Evolutionary conservation across 2,888 invertebrate genomes (phyloP).

Genomic region (Hydroisotoma schaefferi): DNA sequence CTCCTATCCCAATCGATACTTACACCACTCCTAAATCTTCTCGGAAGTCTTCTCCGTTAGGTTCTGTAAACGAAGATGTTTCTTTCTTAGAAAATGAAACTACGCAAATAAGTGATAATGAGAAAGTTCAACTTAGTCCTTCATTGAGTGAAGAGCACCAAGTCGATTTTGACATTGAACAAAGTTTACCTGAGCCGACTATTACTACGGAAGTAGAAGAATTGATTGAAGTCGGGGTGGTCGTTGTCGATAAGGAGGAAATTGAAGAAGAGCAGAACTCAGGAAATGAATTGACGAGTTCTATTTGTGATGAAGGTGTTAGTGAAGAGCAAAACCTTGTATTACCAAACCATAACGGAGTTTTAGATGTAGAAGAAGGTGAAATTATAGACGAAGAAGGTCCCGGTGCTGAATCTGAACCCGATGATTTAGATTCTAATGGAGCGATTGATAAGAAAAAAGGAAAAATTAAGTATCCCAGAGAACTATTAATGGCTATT

Average conservation of each 20-base stretch:
- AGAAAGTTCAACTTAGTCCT: neutral
- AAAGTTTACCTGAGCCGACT: neutral
- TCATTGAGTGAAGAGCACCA: neutral
- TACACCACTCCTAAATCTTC: slow-evolving; percentile 38
- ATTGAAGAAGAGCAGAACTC: neutral
- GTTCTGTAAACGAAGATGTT: slow-evolving; percentile 22
- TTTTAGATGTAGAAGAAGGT: slow-evolving; percentile 38
- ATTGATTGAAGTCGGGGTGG: neutral
- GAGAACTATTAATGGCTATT: slow-evolving; percentile 32
- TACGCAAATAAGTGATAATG: slow-evolving; percentile 17
- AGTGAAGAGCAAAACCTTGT: neutral
- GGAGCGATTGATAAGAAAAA: neutral
- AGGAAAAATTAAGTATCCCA: slow-evolving; percentile 37
- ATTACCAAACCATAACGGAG: slow-evolving; percentile 32
- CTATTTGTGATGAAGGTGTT: slow-evolving; percentile 12
- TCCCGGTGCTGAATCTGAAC: slow-evolving; percentile 17
- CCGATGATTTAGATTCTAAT: slow-evolving; percentile 26
- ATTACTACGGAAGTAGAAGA: neutral
- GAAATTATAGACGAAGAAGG: slow-evolving; percentile 33
- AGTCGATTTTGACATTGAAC: neutral
- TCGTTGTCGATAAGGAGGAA: neutral
- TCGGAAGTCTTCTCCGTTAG: slow-evolving; percentile 22
- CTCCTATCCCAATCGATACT: slow-evolving; percentile 44
- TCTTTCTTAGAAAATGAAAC: slow-evolving; percentile 25
- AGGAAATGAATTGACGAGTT: neutral